Conservation (phyloP, 2,797 vertebrate species). For the Xiphorhynchus erythropygius region DNA sequence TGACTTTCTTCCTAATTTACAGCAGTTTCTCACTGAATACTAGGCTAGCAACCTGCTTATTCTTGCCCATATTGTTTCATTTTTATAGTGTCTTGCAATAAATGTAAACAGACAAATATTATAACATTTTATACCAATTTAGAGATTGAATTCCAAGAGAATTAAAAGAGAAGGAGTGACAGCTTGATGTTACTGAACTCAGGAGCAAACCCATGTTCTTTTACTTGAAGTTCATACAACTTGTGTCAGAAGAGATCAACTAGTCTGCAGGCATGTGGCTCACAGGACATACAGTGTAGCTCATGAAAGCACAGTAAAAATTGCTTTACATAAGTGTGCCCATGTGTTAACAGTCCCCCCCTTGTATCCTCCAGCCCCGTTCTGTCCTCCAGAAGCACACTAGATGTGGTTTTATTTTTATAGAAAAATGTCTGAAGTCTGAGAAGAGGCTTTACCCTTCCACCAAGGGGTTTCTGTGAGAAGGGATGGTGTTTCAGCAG, state of each 20-base stretch:
- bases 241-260: background rate
- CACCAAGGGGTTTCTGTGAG: background rate
- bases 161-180: background rate
- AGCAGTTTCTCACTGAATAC: background rate
- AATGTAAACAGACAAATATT: background rate
- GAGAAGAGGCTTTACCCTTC: background rate
- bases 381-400: background rate
- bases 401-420: background rate
- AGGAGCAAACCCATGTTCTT: background rate
- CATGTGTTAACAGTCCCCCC: background rate
- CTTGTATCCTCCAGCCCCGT: background rate
- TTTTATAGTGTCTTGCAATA: background rate
- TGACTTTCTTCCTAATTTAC: background rate
- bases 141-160: background rate
- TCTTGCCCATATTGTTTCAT: background rate
- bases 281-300: background rate
- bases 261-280: fast-evolving
- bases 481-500: background rate
- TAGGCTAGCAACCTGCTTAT: background rate
- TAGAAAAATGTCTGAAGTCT: background rate
- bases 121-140: background rate
- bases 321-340: background rate
- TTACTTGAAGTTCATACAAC: background rate
- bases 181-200: background rate
- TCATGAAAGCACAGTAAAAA: background rate